Base-by-base conservation (phyloP, 2,888 invertebrate genomes). In the Gryllus longicercus region DNA sequence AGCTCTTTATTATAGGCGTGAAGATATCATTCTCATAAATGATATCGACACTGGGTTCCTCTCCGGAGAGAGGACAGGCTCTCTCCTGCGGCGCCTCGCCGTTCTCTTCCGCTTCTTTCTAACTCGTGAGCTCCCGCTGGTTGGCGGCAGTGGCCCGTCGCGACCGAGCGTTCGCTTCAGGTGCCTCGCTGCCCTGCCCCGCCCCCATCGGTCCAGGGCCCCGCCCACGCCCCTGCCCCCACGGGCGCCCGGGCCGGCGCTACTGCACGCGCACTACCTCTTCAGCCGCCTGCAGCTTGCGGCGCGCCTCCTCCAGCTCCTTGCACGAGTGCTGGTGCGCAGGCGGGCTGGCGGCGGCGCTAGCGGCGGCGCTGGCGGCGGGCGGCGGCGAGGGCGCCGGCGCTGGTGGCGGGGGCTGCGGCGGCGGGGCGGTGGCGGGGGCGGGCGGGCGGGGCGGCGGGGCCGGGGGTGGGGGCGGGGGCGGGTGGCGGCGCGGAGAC, bases 241-340 rank as follows among this genome's bases (percentile, higher is more conserved):
- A 16, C 63, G 63, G 63, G 63, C 63, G 12, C 12, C 63, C 63
- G 25, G 25, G 18, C 63, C 63, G 16, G 3, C 1, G 63, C 25
- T 75, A 75, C 75, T 25, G 25, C 75, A 63, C 51, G 14, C 75
- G 14, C 21, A n/a, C 51, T 81, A 82, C 82, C 82, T 82, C 82
- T 50, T 82, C 82, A 2, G 79, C 78, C 50, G 82, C 82, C 51
- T 77, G 78, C 11, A 82, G 78, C 49, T 79, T 82, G 51, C 79
- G 79, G 21, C 76, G 77, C 18, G 80, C 79, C 50, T 51, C 74
- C 75, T 82, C 82, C 74, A 82, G 16, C 78, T 80, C 74, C 23
- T 81, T 79, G 63, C 63, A 63, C 16, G 16, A 18, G 63, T 63
- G 63, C 63, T 63, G 63, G 16, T 18, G 63, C 63, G 16, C 8